A percentile compares a stretch with the other conserved stretches of the same genome.
These are phyloP conservation scores for Chionis minor DNA, from an alignment of 2,113 vertebrate species.

Conservation along the genomic window DNA sequence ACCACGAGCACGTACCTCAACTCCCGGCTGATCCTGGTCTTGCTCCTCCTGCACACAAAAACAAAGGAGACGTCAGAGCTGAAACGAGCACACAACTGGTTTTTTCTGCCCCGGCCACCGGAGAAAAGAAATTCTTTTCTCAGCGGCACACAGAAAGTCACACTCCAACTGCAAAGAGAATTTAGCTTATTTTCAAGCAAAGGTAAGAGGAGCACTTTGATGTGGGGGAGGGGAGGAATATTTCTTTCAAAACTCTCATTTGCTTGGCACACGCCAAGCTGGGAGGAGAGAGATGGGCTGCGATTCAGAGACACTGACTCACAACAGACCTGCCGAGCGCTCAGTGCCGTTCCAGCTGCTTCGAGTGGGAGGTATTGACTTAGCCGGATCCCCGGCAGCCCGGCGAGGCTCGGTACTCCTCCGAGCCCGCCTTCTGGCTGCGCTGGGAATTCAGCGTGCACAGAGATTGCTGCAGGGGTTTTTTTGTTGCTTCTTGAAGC, in stretches of 20 bases:
- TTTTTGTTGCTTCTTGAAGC: neutral
- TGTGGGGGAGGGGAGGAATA: neutral
- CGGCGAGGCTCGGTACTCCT: accelerated
- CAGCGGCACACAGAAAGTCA: neutral
- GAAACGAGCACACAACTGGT: neutral
- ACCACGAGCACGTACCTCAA: slow-evolving; percentile 77
- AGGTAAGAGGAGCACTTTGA: neutral
- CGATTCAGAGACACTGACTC: neutral
- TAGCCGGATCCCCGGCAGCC: neutral
- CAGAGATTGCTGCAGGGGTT: neutral
- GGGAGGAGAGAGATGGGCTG: neutral
- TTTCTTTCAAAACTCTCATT: neutral
- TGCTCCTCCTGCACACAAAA: slow-evolving; percentile 82
- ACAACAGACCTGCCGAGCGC: neutral
- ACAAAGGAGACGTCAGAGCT: neutral
- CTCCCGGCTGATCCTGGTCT: slow-evolving; percentile 86
- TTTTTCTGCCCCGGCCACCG: neutral
- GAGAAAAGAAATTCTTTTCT: accelerated
- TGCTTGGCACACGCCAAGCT: neutral
- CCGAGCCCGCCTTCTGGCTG: accelerated
- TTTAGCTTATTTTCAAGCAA: neutral
- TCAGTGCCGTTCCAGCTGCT: accelerated
- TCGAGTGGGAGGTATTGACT: accelerated
- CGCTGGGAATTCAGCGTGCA: neutral
- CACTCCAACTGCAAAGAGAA: neutral